Evolutionary conservation across 2,888 invertebrate genomes (phyloP).

Genomic region (Gymnosoma rotundatum): DNA sequence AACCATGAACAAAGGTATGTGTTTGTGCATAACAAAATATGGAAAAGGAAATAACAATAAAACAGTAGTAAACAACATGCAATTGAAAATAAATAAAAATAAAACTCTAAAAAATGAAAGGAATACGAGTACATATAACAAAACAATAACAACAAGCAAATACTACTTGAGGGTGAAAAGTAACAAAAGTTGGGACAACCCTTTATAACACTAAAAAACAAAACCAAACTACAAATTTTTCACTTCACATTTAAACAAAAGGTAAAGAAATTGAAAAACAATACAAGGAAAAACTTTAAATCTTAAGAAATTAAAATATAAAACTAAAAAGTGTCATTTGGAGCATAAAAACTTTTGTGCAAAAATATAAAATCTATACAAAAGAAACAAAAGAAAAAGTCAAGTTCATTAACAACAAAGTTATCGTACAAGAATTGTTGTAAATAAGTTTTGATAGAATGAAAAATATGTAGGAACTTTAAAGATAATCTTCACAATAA

Average conservation of each 20-base stretch:
- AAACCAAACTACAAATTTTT: conserved; percentile 38
- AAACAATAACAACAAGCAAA: background rate
- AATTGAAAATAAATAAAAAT: conserved; percentile 26
- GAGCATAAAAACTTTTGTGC: conserved; percentile 40
- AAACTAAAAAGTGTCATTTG: conserved; percentile 45
- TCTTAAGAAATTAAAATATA: conserved; percentile 13
- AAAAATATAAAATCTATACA: conserved; percentile 22
- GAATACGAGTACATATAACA: background rate
- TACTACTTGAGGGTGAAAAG: conserved; percentile 26
- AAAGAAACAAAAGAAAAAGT: conserved; percentile 51
- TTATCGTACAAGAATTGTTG: conserved; percentile 11
- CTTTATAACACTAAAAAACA: conserved; percentile 48
- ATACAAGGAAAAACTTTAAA: conserved; percentile 53
- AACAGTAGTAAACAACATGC: background rate
- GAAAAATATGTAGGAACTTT: conserved; percentile 27
- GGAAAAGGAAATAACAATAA: background rate
- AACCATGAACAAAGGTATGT: conserved; percentile 9
- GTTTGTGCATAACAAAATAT: background rate
- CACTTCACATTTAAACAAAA: background rate
- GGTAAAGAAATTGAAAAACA: conserved; percentile 55
- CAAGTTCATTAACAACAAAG: conserved; percentile 55
- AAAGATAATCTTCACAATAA: background rate
- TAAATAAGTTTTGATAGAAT: conserved; percentile 5
- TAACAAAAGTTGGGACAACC: conserved; percentile 17
- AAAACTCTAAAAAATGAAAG: background rate